Evolutionary conservation across 2,888 invertebrate species (phyloP).

Genomic region (Xylota sylvarum): DNA sequence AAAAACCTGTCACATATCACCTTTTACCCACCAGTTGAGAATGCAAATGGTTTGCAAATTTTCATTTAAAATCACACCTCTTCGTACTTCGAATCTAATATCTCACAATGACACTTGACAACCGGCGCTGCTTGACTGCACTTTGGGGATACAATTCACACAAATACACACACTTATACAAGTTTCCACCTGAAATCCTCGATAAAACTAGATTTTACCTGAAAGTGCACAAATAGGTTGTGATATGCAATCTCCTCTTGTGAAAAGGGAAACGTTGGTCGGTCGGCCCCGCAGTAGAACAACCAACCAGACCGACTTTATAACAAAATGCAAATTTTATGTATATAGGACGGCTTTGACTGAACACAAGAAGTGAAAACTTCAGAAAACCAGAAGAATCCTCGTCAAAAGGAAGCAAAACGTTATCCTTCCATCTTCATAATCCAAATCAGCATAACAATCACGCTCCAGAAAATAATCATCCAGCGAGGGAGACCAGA

Average conservation of each 20-base stretch:
- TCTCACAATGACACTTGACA: neutral
- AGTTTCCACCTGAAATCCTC: constrained; percentile 29
- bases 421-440: constrained; percentile 47
- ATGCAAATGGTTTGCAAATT: neutral
- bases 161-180: neutral
- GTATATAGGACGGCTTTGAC: constrained; percentile 57
- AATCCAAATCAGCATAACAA: constrained; percentile 66
- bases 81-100: neutral
- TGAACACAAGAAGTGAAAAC: constrained; percentile 43
- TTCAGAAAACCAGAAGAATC: constrained; percentile 44
- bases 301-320: neutral
- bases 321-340: constrained; percentile 45
- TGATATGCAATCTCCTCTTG: neutral
- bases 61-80: neutral
- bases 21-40: no score
- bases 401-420: constrained; percentile 15
- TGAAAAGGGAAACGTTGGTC: neutral
- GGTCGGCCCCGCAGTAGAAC: neutral
- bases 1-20: no score
- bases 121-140: constrained; percentile 16
- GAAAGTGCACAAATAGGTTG: constrained; percentile 35
- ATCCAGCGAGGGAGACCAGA: constrained; percentile 19
- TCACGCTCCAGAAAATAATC: constrained; percentile 72
- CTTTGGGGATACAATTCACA: neutral
- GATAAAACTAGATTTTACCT: constrained; percentile 45